Percentiles rank a stretch among this genome's conserved stretches.
phyloP scores from a whole-genome alignment of 1,140 invertebrate species.

The Drosophila santomea region DNA sequence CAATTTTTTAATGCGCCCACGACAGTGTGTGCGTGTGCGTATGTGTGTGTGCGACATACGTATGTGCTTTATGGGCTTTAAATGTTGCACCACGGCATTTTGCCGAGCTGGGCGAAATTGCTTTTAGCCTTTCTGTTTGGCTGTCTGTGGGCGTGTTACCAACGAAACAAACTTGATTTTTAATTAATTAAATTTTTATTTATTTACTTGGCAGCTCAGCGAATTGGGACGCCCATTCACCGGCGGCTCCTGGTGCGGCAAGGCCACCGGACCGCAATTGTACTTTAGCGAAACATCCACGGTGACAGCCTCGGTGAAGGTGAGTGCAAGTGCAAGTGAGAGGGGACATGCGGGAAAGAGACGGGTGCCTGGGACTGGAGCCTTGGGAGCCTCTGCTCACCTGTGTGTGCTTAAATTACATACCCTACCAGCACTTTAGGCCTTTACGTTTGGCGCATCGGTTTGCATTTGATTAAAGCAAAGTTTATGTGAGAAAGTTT shows the following conservation, averaged over 20 bases:
- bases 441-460: background rate
- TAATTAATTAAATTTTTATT: conserved; percentile 77
- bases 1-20: conserved; percentile 52
- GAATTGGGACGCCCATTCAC: conserved; percentile 93
- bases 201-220: conserved; percentile 87
- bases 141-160: conserved; percentile 38
- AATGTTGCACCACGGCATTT: conserved; percentile 43
- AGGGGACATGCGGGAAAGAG: background rate
- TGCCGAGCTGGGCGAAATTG: conserved; percentile 27
- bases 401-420: background rate
- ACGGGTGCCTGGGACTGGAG: background rate
- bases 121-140: conserved; percentile 35
- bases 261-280: conserved; percentile 90
- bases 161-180: conserved; percentile 65
- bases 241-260: conserved; percentile 93
- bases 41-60: too few species aligned
- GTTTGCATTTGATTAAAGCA: too few species aligned
- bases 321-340: conserved; percentile 53
- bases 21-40: background rate
- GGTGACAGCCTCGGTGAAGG: conserved; percentile 90
- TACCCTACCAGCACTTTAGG: background rate
- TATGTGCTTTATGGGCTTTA: conserved; percentile 36
- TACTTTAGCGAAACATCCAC: conserved; percentile 94
- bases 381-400: background rate
- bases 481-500: too few species aligned